A percentile compares a stretch with the other conserved stretches of the same genome.
Evolutionary conservation across 2,797 vertebrate genomes (phyloP).

Genomic region (Lateolabrax maculatus): DNA sequence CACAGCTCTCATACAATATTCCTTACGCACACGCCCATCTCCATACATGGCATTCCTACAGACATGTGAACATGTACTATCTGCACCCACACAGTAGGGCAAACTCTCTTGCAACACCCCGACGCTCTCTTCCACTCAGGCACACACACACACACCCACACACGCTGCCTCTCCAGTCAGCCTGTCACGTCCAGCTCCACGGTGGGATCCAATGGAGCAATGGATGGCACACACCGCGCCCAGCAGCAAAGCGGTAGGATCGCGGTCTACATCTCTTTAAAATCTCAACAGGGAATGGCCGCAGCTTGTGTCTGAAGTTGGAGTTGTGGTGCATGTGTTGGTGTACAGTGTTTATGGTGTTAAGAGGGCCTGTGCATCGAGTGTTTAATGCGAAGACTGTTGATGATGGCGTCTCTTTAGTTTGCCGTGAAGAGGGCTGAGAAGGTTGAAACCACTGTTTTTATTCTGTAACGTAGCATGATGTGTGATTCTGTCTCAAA

Average conservation of each 20-base stretch:
- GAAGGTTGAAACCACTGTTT: no score
- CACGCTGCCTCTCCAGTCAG: slow-evolving; percentile 28
- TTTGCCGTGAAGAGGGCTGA: neutral
- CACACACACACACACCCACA: slow-evolving; percentile 8
- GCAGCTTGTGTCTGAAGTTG: neutral
- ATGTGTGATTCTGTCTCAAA: neutral
- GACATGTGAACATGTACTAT: slow-evolving; percentile 27
- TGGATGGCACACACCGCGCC: slow-evolving; percentile 36
- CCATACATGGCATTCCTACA: slow-evolving; percentile 29
- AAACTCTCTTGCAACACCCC: slow-evolving; percentile 24
- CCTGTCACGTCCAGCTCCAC: slow-evolving; percentile 27
- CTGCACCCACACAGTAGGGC: neutral
- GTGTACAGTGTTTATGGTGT: neutral
- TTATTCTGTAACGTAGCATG: no score
- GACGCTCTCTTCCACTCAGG: neutral
- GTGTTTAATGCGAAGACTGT: neutral
- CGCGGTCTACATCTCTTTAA: neutral
- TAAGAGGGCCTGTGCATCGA: neutral
- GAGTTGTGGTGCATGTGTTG: neutral
- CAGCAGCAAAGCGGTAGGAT: slow-evolving; percentile 59
- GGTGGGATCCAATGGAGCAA: slow-evolving; percentile 52
- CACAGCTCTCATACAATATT: slow-evolving; percentile 45
- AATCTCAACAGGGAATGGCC: no score
- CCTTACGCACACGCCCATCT: slow-evolving; percentile 28
- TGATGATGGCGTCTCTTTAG: neutral